Percentiles rank a stretch among this genome's conserved stretches.
phyloP scores from a whole-genome alignment of 2,113 vertebrate species.

The Echinops telfairi region DNA sequence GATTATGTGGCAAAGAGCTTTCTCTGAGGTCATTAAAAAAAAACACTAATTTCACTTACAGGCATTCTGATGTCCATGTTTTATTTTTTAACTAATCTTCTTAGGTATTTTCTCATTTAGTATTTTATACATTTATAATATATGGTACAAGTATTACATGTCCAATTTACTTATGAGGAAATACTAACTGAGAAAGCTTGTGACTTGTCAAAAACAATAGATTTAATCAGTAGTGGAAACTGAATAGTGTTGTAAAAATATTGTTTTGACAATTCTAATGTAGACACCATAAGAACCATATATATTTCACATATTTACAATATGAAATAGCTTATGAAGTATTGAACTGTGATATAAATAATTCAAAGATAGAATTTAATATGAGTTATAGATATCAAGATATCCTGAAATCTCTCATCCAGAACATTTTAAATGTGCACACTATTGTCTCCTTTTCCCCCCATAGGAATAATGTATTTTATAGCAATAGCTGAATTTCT shows the following conservation, averaged over 20 bases:
- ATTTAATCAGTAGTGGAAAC: background rate
- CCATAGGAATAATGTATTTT: background rate
- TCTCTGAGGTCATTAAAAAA: background rate
- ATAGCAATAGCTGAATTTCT: background rate
- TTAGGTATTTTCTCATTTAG: slow-evolving; percentile 14
- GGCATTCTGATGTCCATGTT: background rate
- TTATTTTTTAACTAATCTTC: slow-evolving; percentile 10
- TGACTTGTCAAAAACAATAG: background rate
- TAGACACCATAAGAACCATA: background rate
- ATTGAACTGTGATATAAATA: background rate
- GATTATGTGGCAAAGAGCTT: background rate
- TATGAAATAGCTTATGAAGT: slow-evolving; percentile 32
- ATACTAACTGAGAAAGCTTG: background rate
- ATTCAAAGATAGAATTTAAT: background rate
- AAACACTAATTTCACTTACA: background rate
- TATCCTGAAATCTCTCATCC: background rate
- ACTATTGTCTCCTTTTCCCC: background rate
- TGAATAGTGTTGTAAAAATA: slow-evolving; percentile 5
- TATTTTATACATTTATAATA: background rate
- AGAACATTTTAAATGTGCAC: background rate
- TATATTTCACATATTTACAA: background rate
- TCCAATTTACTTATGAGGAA: background rate
- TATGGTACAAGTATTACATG: background rate
- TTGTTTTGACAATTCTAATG: background rate
- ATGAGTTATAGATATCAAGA: background rate